Evolutionary conservation across 1,140 invertebrate species (phyloP), one percentile per base, ranked within the genome.

Genomic region (Bombus confusus): DNA sequence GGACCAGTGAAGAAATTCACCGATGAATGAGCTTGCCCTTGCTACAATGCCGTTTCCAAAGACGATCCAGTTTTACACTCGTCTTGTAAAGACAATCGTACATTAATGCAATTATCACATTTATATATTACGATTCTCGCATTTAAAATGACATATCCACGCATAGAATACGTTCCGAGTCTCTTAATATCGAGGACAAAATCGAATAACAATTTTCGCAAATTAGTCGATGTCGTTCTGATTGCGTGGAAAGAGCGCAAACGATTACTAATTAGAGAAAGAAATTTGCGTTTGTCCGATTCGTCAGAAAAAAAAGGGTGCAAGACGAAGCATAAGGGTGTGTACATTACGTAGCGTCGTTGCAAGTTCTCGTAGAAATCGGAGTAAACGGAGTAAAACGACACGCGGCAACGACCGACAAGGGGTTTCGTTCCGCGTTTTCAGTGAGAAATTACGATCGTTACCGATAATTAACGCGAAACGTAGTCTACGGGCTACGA

Each of bases 391-490:
- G 81, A 47, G 86, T 91, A 92, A 92, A 88, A 91, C 83, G 92
- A 91, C 89, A 89, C 86, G 86, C 83, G 80, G 78, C 80, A 85
- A 88, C 87, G 80, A 90, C 86, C 85, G 89, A 72, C 78, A 81
- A 76, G 91, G 86, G 89, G 90, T 85, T 83, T 88, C 88, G 89
- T 87, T 88, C 86, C 86, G 90, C 91, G 85, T 93, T 94, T 92
- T 92, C 91, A 87, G 78, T 92, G 93, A 93, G 92, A 93, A 94
- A 94, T 94, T 93, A 92, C 92, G 89, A 90, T 93, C 93, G 92
- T 94, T 94, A 93, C 88, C 93, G 93, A 94, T 94, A 94, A 94
- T 94, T 94, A 94, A 93, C 93, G 91, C 90, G 90, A 92, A 92
- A 92, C 88, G 80, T 68, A 75, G 85, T 73, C 64, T 28, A 62